Evolutionary conservation across 2,113 vertebrate genomes (phyloP).

Genomic region (Penelope pileata): DNA sequence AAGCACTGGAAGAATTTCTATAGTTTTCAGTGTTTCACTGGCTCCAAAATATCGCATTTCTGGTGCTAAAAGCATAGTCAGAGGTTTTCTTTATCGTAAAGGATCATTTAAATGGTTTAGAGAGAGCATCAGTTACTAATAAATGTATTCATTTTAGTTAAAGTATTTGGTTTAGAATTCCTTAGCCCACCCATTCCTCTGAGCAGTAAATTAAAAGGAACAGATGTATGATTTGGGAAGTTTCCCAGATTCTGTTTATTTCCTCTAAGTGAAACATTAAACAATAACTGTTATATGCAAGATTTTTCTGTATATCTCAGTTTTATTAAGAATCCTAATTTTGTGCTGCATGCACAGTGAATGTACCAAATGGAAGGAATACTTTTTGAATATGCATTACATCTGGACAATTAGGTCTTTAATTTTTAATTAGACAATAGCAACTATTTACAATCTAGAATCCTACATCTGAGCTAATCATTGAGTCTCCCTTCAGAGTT

Average conservation of each 20-base stretch:
- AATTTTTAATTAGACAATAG: neutral
- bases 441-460: neutral
- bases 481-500: neutral
- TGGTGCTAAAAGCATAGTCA: neutral
- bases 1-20: neutral
- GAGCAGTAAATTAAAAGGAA: slow-evolving; percentile 27
- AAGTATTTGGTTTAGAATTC: neutral
- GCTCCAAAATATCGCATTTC: neutral
- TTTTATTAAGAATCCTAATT: neutral
- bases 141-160: neutral
- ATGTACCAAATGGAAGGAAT: neutral
- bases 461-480: neutral
- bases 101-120: neutral
- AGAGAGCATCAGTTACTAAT: neutral
- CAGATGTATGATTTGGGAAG: neutral
- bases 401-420: neutral
- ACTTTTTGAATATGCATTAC: neutral
- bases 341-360: neutral
- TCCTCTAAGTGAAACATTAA: slow-evolving; percentile 7
- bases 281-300: neutral
- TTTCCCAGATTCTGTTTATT: neutral
- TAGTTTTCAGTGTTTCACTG: neutral
- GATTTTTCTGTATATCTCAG: neutral
- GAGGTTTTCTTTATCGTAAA: neutral
- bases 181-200: neutral